A percentile compares a stretch with the other conserved stretches of the same genome.
Conservation (phyloP, 2,113 vertebrate species). For the Colistium nudipinnis region DNA sequence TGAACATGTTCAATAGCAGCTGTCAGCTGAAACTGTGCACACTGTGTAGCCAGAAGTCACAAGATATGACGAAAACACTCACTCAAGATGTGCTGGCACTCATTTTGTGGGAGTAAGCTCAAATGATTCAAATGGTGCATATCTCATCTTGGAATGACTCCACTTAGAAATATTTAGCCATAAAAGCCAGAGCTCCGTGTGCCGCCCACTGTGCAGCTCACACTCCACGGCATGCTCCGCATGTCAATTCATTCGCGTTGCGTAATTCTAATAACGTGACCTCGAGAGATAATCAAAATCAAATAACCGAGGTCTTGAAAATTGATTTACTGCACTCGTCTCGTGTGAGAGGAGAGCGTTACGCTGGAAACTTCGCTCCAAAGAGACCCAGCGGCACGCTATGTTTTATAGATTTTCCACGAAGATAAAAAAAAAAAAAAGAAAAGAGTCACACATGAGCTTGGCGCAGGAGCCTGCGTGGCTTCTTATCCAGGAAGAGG, state of each 20-base stretch:
- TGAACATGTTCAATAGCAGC: conserved; percentile 22
- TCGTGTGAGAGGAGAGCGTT: not conserved
- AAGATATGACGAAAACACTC: not conserved
- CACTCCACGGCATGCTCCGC: conserved; percentile 10
- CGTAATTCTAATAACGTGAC: conserved; percentile 32
- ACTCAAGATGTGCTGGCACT: not conserved
- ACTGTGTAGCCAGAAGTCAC: not conserved
- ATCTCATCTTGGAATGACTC: conserved; percentile 20
- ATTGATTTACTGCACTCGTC: conserved; percentile 9
- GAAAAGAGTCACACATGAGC: conserved; percentile 41
- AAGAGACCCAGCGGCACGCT: conserved; percentile 16
- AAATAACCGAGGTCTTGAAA: not conserved
- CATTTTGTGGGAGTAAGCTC: conserved; percentile 22
- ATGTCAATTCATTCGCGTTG: conserved; percentile 43
- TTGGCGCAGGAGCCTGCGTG: conserved; percentile 56
- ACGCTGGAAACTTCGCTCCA: conserved; percentile 16
- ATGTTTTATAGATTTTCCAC: conserved; percentile 56
- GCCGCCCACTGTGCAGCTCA: conserved; percentile 44
- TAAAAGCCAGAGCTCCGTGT: conserved; percentile 12
- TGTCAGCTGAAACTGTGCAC: not conserved
- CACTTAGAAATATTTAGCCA: conserved; percentile 13
- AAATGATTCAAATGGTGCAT: conserved; percentile 6
- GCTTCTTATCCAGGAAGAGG: conserved; percentile 54
- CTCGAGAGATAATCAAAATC: conserved; percentile 10
- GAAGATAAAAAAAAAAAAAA: conserved; percentile 25